Percentiles rank a stretch among this genome's conserved stretches.
Evolutionary conservation across 2,888 invertebrate genomes (phyloP).

Genomic region (Thereva unica): DNA sequence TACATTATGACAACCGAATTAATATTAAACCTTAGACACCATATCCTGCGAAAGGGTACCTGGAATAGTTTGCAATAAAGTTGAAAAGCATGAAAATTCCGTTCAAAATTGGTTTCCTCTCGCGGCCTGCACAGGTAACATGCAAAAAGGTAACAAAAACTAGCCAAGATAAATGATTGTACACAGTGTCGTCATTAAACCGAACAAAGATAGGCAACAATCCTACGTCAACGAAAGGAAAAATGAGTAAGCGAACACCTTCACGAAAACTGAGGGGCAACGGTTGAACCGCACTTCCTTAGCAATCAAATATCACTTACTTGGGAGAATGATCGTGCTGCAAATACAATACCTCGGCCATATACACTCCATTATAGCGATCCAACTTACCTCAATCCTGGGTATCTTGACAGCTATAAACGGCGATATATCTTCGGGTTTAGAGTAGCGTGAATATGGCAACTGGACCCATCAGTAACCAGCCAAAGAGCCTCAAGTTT

Average conservation of each 20-base stretch:
- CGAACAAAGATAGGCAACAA: constrained; percentile 4
- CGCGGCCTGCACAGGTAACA: neutral
- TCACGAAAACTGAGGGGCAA: constrained; percentile 3
- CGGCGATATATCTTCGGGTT: constrained; percentile 19
- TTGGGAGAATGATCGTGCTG: constrained; percentile 9
- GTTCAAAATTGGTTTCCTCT: neutral
- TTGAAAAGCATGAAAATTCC: constrained; percentile 22
- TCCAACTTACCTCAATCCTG: neutral
- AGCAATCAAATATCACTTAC: constrained; percentile 26
- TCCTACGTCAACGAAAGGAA: neutral
- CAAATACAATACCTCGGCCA: constrained; percentile 14
- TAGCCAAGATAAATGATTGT: constrained; percentile 26
- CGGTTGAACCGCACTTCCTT: constrained; percentile 2
- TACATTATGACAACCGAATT: constrained; percentile 30
- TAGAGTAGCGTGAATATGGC: constrained; percentile 11
- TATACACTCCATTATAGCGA: neutral
- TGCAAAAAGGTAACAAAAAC: constrained; percentile 1
- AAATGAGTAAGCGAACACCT: constrained; percentile 11
- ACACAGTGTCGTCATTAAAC: constrained; percentile 27
- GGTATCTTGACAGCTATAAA: constrained; percentile 20
- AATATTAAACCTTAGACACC: neutral
- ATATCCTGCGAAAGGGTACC: constrained; percentile 10
- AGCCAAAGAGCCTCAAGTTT: neutral
- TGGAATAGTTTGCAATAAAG: constrained; percentile 9
- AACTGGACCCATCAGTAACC: constrained; percentile 18